A percentile compares a stretch with the other conserved stretches of the same genome.
These are phyloP conservation scores for Alca torda DNA, from an alignment of 2,797 vertebrate genomes.

Conservation along the genomic window DNA sequence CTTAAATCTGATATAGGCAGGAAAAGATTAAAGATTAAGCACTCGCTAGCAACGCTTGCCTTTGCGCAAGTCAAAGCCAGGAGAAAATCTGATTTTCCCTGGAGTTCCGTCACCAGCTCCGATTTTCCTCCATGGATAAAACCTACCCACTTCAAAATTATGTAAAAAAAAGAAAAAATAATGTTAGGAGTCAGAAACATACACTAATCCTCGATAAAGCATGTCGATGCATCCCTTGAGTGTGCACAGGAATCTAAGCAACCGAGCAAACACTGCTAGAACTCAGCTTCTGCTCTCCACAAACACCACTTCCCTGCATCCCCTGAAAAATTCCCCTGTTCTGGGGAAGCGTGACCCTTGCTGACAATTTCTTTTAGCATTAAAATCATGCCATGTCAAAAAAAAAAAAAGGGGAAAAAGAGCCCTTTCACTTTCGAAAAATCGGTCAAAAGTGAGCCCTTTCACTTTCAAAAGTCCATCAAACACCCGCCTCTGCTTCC, in stretches of 20 bases:
- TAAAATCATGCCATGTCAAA: not conserved
- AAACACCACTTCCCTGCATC: not conserved
- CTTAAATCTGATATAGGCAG: not conserved
- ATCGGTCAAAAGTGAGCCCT: not conserved
- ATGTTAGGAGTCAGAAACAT: not conserved
- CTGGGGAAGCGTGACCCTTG: rapidly evolving
- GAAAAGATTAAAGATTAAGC: not conserved
- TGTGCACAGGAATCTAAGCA: rapidly evolving
- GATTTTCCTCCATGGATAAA: not conserved
- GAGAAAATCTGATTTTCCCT: not conserved
- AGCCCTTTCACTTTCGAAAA: not conserved
- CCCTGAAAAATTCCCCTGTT: not conserved
- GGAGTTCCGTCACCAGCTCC: not conserved
- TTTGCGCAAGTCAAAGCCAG: not conserved
- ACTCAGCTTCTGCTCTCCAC: not conserved
- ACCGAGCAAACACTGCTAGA: not conserved
- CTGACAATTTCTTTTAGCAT: rapidly evolving
- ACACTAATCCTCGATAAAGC: rapidly evolving
- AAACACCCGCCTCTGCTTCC: not conserved
- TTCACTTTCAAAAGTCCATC: not conserved
- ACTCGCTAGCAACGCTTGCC: rapidly evolving
- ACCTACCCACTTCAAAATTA: not conserved
- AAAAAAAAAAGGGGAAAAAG: not conserved
- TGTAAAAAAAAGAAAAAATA: not conserved
- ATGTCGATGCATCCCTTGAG: not conserved